phyloP scores from a whole-genome alignment of 2,888 invertebrate species.

The Thymelicus lineola region DNA sequence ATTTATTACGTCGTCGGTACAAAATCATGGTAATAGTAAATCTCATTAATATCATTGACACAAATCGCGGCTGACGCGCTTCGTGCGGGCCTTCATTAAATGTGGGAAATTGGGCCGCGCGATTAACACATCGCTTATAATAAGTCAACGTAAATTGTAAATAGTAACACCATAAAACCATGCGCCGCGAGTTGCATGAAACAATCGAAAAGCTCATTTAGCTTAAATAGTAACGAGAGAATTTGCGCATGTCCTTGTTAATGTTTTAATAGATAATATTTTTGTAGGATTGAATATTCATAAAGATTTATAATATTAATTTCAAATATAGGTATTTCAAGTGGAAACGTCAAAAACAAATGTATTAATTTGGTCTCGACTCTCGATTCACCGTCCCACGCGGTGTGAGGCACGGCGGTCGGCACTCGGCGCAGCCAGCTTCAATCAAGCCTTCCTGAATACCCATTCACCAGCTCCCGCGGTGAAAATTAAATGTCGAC shows the following conservation, averaged over 20 bases:
- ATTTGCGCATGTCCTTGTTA: background rate
- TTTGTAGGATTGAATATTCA: no score
- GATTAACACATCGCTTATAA: slow-evolving; percentile 25
- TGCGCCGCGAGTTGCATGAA: slow-evolving; percentile 8
- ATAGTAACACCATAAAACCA: slow-evolving; percentile 30
- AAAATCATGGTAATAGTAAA: slow-evolving; percentile 20
- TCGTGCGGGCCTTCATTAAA: slow-evolving; percentile 26
- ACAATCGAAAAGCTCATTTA: no score
- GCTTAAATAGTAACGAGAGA: no score
- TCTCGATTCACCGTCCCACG: slow-evolving; percentile 31
- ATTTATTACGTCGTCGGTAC: slow-evolving; percentile 25
- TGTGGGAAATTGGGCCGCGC: slow-evolving; percentile 25
- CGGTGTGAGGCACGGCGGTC: slow-evolving; percentile 45
- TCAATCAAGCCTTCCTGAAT: slow-evolving; percentile 49
- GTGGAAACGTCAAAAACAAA: slow-evolving; percentile 15
- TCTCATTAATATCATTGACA: slow-evolving; percentile 19
- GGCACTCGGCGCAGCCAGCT: slow-evolving; percentile 49
- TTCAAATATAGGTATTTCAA: background rate
- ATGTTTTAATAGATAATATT: background rate
- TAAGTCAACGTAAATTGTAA: slow-evolving; percentile 27
- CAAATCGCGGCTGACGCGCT: background rate
- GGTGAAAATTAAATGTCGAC: slow-evolving; percentile 25
- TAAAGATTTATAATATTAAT: no score
- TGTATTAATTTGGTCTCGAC: slow-evolving; percentile 52
- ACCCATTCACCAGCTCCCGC: slow-evolving; percentile 23